Conservation (phyloP, 2,113 vertebrate species). For the Larimichthys crocea region DNA sequence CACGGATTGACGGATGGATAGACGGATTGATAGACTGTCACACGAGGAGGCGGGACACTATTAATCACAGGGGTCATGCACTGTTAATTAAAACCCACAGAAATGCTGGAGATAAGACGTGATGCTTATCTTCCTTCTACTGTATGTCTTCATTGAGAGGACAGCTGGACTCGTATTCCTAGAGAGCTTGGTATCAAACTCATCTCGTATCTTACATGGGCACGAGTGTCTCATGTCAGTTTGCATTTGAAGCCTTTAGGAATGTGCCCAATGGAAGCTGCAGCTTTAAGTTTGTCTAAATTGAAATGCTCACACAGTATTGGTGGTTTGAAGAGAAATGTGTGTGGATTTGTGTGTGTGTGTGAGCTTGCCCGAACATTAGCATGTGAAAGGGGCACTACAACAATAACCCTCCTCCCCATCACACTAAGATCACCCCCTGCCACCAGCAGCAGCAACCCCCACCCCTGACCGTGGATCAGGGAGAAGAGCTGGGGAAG, state of each 20-base stretch:
- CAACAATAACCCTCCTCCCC: conserved; percentile 72
- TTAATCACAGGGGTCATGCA: conserved; percentile 74
- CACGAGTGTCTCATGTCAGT: neutral
- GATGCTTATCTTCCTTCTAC: conserved; percentile 43
- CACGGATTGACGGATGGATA: conserved; percentile 62
- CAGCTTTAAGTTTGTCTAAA: conserved; percentile 51
- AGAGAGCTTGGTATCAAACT: neutral
- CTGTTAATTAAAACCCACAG: conserved; percentile 69
- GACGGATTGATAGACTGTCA: conserved; percentile 72
- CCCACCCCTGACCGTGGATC: conserved; percentile 54
- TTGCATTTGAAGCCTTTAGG: conserved; percentile 19
- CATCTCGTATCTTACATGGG: neutral
- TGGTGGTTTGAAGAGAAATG: conserved; percentile 44
- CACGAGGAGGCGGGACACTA: conserved; percentile 57
- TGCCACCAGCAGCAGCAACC: conserved; percentile 42
- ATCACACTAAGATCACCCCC: conserved; percentile 64
- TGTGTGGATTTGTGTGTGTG: conserved; percentile 36
- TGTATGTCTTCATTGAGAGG: conserved; percentile 30
- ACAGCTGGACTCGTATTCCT: neutral
- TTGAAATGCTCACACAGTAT: conserved; percentile 65
- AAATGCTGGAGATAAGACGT: conserved; percentile 32
- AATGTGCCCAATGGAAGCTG: conserved; percentile 27
- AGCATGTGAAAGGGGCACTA: conserved; percentile 76
- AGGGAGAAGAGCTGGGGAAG: conserved; percentile 66
- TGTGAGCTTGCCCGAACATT: conserved; percentile 61